Evolutionary conservation across 2,888 invertebrate genomes (phyloP).

Genomic region (Chymomyza amoena): DNA sequence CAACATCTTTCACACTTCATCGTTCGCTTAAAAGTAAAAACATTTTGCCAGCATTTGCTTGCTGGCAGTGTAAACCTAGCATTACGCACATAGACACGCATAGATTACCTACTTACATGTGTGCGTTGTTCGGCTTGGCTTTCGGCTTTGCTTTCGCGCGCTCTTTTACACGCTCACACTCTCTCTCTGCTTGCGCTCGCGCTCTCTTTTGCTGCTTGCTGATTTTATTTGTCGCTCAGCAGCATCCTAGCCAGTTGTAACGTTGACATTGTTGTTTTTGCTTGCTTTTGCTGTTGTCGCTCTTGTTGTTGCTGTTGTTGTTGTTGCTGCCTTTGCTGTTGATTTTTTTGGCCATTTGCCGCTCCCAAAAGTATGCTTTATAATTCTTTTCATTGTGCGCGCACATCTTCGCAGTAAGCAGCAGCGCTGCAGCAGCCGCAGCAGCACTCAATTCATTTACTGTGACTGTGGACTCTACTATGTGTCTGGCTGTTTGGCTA

Average conservation of each 20-base stretch:
- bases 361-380: conserved; percentile 71
- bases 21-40: too few species aligned
- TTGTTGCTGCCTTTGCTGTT: conserved; percentile 38
- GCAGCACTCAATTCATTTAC: conserved; percentile 37
- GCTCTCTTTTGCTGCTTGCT: not conserved
- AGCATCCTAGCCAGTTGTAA: conserved; percentile 38
- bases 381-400: conserved; percentile 67
- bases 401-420: conserved; percentile 58
- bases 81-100: conserved; percentile 1
- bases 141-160: not conserved
- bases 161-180: not conserved
- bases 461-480: not conserved
- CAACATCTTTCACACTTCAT: too few species aligned
- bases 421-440: conserved; percentile 25
- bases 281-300: not conserved
- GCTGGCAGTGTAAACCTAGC: conserved; percentile 3
- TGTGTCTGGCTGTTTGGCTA: not conserved
- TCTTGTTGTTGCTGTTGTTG: conserved; percentile 8
- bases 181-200: not conserved
- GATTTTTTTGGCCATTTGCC: conserved; percentile 67
- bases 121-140: not conserved
- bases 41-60: too few species aligned
- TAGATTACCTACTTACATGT: conserved; percentile 14
- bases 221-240: conserved; percentile 56
- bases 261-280: conserved; percentile 50